These are phyloP conservation scores for Periplaneta americana DNA, from an alignment of 1,140 invertebrate species.

Conservation along the genomic window DNA sequence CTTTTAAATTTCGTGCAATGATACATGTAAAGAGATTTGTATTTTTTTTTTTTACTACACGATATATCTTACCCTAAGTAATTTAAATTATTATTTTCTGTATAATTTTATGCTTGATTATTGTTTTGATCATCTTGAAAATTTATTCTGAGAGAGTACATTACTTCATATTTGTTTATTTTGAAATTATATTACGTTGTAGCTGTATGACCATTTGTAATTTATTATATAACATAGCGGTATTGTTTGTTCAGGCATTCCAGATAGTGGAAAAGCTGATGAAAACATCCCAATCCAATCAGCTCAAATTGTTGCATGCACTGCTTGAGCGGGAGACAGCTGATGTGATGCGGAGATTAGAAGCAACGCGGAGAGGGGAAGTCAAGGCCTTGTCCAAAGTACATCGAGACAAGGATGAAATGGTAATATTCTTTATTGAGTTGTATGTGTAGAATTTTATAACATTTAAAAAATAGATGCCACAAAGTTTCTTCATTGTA, in stretches of 20 bases:
- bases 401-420: constrained; percentile 84
- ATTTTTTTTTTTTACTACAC: too few species aligned
- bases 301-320: constrained; percentile 65
- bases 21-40: too few species aligned
- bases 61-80: too few species aligned
- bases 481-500: too few species aligned
- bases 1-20: too few species aligned
- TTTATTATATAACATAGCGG: too few species aligned
- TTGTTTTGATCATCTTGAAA: not conserved
- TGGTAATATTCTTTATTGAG: constrained; percentile 40
- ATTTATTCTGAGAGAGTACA: not conserved
- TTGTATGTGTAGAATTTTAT: too few species aligned
- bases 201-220: not conserved
- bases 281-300: constrained; percentile 66
- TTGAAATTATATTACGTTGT: not conserved
- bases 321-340: constrained; percentile 70
- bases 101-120: not conserved
- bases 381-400: constrained; percentile 75
- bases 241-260: constrained; percentile 45
- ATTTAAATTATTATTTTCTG: too few species aligned
- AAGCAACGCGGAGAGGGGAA: constrained; percentile 76
- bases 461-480: too few species aligned
- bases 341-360: constrained; percentile 78
- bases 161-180: not conserved
- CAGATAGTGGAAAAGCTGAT: constrained; percentile 72